Conservation (phyloP, 2,113 vertebrate genomes). For the Pao palembangensis region DNA sequence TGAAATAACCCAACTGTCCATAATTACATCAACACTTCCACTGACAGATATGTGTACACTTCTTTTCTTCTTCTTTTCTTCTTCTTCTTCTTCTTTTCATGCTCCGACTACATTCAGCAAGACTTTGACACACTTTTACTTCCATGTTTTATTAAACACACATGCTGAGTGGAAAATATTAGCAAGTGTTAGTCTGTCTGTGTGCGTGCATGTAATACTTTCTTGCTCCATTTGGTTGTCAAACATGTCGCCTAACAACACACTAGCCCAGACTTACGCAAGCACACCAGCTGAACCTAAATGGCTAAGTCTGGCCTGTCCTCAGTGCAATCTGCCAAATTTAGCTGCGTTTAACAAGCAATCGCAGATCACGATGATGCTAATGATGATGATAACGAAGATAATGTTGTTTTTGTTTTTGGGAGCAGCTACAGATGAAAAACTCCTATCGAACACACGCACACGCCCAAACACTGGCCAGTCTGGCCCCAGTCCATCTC, state of each 20-base stretch:
- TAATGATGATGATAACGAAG: constrained; percentile 8
- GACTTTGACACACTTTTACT: constrained; percentile 53
- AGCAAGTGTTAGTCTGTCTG: constrained; percentile 9
- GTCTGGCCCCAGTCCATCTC: no score
- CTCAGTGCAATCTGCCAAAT: constrained; percentile 40
- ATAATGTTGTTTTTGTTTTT: no score
- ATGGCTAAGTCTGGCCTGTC: no score
- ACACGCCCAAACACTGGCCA: no score
- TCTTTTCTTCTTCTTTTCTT: background rate
- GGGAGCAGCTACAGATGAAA: constrained; percentile 5
- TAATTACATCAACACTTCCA: constrained; percentile 23
- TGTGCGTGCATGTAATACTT: constrained; percentile 10
- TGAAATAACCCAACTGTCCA: constrained; percentile 38
- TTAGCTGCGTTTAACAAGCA: constrained; percentile 38
- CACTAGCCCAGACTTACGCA: constrained; percentile 15
- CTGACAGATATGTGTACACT: background rate
- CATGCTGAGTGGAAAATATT: constrained; percentile 8
- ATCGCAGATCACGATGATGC: constrained; percentile 17
- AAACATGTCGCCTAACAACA: background rate
- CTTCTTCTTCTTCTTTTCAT: background rate
- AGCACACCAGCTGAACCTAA: background rate
- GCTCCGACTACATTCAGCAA: constrained; percentile 17
- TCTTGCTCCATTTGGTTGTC: background rate
- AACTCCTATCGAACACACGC: background rate
- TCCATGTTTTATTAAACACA: constrained; percentile 55